A percentile compares a stretch with the other conserved stretches of the same genome.
Conservation (phyloP, 2,888 invertebrate species). For the Labia minor region DNA sequence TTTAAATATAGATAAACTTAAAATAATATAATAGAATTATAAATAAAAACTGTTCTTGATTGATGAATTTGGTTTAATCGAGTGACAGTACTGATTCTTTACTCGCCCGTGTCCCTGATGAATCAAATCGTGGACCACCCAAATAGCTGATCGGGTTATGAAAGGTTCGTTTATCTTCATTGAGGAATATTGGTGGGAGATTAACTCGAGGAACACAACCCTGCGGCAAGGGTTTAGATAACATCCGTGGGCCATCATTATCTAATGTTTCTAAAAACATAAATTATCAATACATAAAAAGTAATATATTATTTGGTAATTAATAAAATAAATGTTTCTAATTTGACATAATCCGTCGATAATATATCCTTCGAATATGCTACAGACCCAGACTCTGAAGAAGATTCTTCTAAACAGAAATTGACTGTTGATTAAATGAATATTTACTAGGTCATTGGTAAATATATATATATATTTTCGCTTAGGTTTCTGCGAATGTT, state of each 20-base stretch:
- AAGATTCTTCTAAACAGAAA: no score
- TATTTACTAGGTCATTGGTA: no score
- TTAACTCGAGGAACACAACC: slow-evolving; percentile 16
- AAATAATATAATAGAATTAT: no score
- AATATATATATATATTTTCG: no score
- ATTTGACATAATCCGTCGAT: not conserved
- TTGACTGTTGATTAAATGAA: no score
- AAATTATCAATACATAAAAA: not conserved
- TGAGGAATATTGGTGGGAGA: slow-evolving; percentile 42
- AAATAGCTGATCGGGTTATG: slow-evolving; percentile 59
- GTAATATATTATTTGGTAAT: not conserved
- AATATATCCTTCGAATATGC: no score
- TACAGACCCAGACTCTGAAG: no score
- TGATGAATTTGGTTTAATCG: no score
- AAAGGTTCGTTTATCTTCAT: slow-evolving; percentile 45
- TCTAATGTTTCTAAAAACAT: slow-evolving; percentile 18
- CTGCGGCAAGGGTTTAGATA: not conserved
- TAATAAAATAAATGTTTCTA: not conserved
- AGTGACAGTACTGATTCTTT: slow-evolving; percentile 57
- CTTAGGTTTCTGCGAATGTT: no score
- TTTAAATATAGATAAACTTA: no score
- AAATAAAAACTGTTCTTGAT: no score
- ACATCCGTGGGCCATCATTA: not conserved
- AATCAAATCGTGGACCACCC: slow-evolving; percentile 47
- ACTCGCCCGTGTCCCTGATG: slow-evolving; percentile 44